Percentiles rank a stretch among this genome's conserved stretches.
Conservation (phyloP, 2,113 vertebrate genomes). For the Ictidomys tridecemlineatus region DNA sequence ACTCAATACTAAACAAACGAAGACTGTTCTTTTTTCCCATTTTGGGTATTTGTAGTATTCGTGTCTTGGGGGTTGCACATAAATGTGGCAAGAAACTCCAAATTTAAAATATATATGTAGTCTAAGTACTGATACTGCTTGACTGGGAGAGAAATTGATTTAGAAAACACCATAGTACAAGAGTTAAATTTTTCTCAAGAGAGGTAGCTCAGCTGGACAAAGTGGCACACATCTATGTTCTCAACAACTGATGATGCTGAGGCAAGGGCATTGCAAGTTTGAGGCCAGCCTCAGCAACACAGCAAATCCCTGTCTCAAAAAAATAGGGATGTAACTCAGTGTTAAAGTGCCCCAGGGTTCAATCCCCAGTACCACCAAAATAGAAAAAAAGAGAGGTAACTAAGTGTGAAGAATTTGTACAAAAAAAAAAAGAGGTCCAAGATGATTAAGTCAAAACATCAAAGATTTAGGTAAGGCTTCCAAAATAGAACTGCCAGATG, state of each 20-base stretch:
- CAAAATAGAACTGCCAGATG: conserved; percentile 7
- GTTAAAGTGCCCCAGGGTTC: not conserved
- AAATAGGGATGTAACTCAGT: not conserved
- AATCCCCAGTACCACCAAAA: no score
- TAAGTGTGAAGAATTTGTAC: not conserved
- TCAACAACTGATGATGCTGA: no score
- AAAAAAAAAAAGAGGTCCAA: not conserved
- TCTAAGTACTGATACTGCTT: not conserved
- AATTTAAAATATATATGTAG: not conserved
- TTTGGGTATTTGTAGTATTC: not conserved
- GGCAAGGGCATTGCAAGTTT: no score
- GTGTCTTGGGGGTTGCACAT: not conserved
- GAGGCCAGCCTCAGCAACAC: no score
- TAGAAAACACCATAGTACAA: not conserved
- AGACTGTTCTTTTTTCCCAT: not conserved
- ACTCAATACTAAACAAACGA: not conserved
- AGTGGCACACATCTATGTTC: not conserved
- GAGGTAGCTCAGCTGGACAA: not conserved
- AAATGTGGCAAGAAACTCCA: conserved; percentile 43
- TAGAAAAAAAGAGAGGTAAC: no score
- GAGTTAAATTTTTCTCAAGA: not conserved
- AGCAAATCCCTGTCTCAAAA: not conserved
- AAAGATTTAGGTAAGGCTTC: conserved; percentile 41
- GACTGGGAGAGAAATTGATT: conserved; percentile 24
- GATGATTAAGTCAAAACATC: conserved; percentile 10